A percentile compares a stretch with the other conserved stretches of the same genome.
These are phyloP conservation scores for Rhinoderma darwinii DNA, from an alignment of 2,113 vertebrate genomes.

Conservation along the genomic window DNA sequence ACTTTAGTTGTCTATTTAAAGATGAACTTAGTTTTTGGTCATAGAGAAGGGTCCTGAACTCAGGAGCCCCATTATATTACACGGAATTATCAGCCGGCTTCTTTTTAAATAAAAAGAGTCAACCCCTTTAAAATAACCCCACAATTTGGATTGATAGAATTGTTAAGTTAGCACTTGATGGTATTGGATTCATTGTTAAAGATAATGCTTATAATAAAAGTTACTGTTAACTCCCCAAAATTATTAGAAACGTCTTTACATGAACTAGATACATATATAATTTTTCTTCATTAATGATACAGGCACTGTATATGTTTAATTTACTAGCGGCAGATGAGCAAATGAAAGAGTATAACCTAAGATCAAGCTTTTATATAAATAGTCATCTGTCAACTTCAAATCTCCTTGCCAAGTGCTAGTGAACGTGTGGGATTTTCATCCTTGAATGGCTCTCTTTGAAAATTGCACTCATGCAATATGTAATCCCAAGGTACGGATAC, in stretches of 20 bases:
- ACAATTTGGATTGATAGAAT: background rate
- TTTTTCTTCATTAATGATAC: background rate
- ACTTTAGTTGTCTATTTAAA: too few species aligned
- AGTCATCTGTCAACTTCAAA: constrained; percentile 42
- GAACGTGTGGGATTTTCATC: constrained; percentile 25
- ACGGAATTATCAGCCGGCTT: too few species aligned
- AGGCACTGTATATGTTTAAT: constrained; percentile 4
- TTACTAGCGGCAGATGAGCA: constrained; percentile 25
- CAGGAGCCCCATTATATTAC: too few species aligned
- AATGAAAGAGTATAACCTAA: background rate
- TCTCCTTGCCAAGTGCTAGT: constrained; percentile 25
- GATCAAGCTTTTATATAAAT: constrained; percentile 30
- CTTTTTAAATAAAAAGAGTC: too few species aligned
- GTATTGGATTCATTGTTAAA: background rate
- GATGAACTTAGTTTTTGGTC: too few species aligned
- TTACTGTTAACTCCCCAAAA: background rate
- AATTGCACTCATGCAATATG: constrained; percentile 24
- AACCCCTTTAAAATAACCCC: background rate
- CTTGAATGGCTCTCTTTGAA: constrained; percentile 49
- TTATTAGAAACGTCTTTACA: background rate
- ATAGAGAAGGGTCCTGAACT: too few species aligned
- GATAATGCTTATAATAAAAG: background rate
- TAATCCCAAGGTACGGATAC: constrained; percentile 23
- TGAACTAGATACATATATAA: background rate
- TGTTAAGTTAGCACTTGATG: background rate